Base-by-base conservation (phyloP, 2,113 vertebrate genomes). In the Equus przewalskii region DNA sequence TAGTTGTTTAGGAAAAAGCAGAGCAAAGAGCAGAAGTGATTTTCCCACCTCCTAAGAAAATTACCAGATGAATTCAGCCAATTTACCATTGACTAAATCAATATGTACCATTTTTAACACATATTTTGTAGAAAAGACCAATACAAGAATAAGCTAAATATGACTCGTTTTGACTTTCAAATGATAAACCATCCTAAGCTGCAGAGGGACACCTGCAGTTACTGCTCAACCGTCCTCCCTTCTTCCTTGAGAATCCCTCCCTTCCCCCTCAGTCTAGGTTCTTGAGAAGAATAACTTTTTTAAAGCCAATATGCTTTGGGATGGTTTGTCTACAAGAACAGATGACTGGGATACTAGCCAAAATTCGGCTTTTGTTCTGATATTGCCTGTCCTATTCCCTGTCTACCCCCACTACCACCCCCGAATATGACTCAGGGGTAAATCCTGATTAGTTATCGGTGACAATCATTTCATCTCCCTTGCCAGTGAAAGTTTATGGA, bases 101-200 rank as follows among this genome's bases (percentile, higher is more conserved):
- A 30, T 60, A 60, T 26, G 56, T 49, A 44, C 24, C 28, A 51
- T 67, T 88, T 92, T 73, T 88, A 83, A 92, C 33, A 89, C 30
- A 30, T 9, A 83, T 94, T 91, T 85, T 96, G 18, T 89, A 58
- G 33, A 75, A 85, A 89, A 73, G 65, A 85, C 21, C 49, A 62
- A 78, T 60, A 65, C 3, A 88, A 82, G 76, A 76, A 64, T 62
- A 46, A 84, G 89, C 18, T 73, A 83, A 88, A 78, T 51, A 41
- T 88, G 72, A 65, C 60, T 90, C 14, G n/a, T 79, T 94, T 82
- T 89, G 33, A 80, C 24, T 94, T 94, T 65, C 7, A 84, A 79
- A 72, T 78, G 58, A 56, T 79, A 88, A 60, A n/a, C 18, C 49
- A 51, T 78, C 46, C 16, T 72, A 91, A 87, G 22, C 33, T 85